Evolutionary conservation across 2,888 invertebrate species (phyloP).

Genomic region (Hirtodrosophila histrioides): DNA sequence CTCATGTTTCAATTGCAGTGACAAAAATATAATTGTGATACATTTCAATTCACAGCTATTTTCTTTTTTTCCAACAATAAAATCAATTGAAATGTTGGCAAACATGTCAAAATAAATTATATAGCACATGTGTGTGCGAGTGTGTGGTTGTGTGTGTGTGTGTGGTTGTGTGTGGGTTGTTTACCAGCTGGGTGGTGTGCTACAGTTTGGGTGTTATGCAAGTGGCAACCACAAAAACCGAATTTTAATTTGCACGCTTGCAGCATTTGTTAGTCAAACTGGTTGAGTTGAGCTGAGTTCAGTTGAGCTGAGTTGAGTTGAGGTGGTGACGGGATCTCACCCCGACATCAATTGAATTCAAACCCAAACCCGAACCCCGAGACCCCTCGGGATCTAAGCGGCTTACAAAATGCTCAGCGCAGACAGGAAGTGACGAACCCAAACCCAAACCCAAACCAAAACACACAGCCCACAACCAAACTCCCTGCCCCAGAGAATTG

Average conservation of each 20-base stretch:
- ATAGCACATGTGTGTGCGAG: conserved; percentile 44
- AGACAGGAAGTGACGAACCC: conserved; percentile 58
- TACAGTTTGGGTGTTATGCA: conserved; percentile 63
- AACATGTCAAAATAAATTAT: conserved; percentile 84
- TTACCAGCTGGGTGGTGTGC: conserved; percentile 55
- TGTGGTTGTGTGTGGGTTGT: conserved; percentile 59
- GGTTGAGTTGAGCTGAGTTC: conserved; percentile 31
- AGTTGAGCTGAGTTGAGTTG: neutral
- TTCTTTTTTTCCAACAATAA: conserved; percentile 72
- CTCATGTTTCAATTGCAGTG: conserved; percentile 69
- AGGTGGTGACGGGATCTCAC: conserved; percentile 24
- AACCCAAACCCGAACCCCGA: conserved; percentile 4
- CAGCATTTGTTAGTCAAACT: conserved; percentile 76
- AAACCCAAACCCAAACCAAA: conserved; percentile 21
- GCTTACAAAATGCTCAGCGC: conserved; percentile 73
- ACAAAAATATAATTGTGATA: conserved; percentile 73
- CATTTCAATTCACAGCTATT: conserved; percentile 67
- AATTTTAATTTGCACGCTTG: conserved; percentile 81
- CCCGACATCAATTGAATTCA: conserved; percentile 26
- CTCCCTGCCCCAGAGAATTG: conserved; percentile 54
- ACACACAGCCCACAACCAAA: conserved; percentile 3
- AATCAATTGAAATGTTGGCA: conserved; percentile 84
- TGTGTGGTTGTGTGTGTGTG: conserved; percentile 24
- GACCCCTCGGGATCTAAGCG: conserved; percentile 67
- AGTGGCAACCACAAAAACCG: conserved; percentile 79